A percentile compares a stretch with the other conserved stretches of the same genome.
These are phyloP conservation scores for Octodon degus DNA, from an alignment of 2,113 vertebrate species.

Conservation along the genomic window DNA sequence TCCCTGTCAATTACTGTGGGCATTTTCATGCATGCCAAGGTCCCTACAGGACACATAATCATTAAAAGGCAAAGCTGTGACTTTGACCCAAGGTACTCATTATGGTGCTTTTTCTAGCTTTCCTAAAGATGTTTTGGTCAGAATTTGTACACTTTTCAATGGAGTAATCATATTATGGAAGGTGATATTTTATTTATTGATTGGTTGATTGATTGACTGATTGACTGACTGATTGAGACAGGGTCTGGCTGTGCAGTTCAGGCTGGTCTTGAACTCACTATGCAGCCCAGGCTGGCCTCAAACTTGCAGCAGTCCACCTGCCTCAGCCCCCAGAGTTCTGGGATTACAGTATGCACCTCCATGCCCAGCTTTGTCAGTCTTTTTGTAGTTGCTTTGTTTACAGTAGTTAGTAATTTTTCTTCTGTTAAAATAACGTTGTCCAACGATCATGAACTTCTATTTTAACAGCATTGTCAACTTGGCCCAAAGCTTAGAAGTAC, in stretches of 20 bases:
- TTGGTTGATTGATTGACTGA: neutral
- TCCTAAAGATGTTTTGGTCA: neutral
- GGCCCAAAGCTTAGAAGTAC: neutral
- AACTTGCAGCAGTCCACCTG: neutral
- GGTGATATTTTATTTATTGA: neutral
- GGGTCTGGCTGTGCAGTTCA: neutral
- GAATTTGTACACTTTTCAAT: neutral
- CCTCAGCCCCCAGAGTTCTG: neutral
- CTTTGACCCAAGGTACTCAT: neutral
- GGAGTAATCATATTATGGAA: neutral
- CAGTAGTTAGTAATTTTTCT: neutral
- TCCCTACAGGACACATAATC: neutral
- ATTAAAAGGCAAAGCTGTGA: neutral
- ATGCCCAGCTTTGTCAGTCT: neutral
- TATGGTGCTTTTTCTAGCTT: neutral
- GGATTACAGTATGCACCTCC: neutral
- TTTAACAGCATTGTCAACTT: neutral
- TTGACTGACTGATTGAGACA: neutral
- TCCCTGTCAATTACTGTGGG: neutral
- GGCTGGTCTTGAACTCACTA: neutral
- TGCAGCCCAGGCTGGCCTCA: neutral
- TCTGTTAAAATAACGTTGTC: neutral
- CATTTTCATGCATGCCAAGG: neutral
- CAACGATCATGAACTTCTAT: neutral
- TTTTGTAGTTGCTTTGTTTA: neutral